Evolutionary conservation across 1,140 invertebrate species (phyloP).

Genomic region (Neodiprion virginianus): DNA sequence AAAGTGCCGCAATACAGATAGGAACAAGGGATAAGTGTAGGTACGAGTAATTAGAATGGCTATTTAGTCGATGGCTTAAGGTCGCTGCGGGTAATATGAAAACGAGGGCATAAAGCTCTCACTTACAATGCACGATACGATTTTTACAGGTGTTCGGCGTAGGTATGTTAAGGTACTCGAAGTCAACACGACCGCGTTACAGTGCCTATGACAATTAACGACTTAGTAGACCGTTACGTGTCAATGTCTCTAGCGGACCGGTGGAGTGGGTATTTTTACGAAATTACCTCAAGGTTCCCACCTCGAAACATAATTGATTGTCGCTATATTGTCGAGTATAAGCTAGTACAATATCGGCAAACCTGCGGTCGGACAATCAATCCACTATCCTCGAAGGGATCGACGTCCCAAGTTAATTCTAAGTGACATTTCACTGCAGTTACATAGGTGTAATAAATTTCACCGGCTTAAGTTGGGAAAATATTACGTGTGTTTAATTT

Average conservation of each 20-base stretch:
- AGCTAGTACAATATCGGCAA: background rate
- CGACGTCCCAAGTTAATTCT: background rate
- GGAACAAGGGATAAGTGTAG: background rate
- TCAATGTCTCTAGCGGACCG: conserved; percentile 13
- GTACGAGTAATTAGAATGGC: background rate
- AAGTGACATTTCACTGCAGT: background rate
- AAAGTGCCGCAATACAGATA: background rate
- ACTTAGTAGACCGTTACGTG: conserved; percentile 11
- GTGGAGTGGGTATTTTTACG: background rate
- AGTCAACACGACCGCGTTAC: too few species aligned
- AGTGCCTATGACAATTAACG: conserved; percentile 5
- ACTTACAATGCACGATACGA: background rate
- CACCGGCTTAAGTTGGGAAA: too few species aligned
- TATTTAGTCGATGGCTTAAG: background rate
- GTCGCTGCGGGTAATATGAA: background rate
- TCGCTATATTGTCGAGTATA: too few species aligned
- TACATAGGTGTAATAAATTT: background rate
- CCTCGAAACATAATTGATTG: background rate
- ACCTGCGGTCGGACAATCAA: background rate
- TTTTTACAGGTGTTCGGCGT: too few species aligned
- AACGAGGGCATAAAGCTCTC: conserved; percentile 7
- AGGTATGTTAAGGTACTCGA: too few species aligned
- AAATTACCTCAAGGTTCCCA: conserved; percentile 12
- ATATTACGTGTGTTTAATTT: too few species aligned
- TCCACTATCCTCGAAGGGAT: background rate